These are phyloP conservation scores for Ophion slaviceki DNA, from an alignment of 2,888 invertebrate genomes.

Conservation along the genomic window DNA sequence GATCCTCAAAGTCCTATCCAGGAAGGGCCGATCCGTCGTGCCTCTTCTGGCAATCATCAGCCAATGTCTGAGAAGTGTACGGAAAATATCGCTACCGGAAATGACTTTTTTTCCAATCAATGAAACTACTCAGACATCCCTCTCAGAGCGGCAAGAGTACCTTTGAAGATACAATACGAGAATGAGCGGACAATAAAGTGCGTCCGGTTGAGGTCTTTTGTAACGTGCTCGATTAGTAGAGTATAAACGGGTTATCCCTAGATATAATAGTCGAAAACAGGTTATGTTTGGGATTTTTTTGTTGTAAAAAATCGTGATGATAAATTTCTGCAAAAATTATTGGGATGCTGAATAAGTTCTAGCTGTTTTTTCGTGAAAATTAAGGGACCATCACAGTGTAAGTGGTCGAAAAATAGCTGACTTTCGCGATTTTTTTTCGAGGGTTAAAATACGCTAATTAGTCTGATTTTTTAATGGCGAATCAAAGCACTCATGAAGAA, in stretches of 20 bases:
- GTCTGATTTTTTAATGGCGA: no score
- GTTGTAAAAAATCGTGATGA: no score
- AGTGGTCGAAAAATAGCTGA: no score
- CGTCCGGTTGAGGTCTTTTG: background rate
- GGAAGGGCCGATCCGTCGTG: background rate
- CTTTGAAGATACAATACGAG: background rate
- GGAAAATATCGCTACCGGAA: background rate
- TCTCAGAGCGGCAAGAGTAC: background rate
- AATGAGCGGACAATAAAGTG: background rate
- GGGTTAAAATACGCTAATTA: no score
- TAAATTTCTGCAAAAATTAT: no score
- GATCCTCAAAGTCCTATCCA: background rate
- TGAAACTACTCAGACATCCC: background rate
- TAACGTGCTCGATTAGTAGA: background rate
- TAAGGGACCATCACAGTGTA: no score
- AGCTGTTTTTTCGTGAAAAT: no score
- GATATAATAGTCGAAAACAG: no score
- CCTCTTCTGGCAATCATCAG: background rate
- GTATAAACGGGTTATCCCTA: background rate
- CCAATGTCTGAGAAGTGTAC: background rate
- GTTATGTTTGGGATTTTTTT: no score
- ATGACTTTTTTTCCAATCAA: background rate
- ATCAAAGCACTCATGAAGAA: no score
- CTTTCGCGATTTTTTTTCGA: no score
- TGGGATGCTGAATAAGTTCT: no score